Percentiles rank a stretch among this genome's conserved stretches.
phyloP scores from a whole-genome alignment of 1,140 invertebrate genomes.

The Drosophila nebulosa region DNA sequence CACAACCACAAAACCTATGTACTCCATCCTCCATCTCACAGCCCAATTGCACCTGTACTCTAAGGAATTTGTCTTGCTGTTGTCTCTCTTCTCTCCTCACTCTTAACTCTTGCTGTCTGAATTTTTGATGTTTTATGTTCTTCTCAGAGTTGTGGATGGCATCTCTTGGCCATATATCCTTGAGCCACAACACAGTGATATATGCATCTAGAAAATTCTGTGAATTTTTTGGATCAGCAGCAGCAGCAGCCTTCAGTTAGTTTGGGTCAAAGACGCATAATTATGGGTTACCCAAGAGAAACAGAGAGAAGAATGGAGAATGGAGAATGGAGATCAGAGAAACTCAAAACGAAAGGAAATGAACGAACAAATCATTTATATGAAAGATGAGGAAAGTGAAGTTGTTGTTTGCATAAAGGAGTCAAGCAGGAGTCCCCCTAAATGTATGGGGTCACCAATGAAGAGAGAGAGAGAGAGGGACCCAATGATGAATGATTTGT shows the following conservation, averaged over 20 bases:
- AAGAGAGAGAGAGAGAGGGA: background rate
- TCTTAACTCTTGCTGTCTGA: background rate
- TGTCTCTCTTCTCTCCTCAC: background rate
- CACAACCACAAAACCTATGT: background rate
- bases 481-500: slow-evolving; percentile 73
- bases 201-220: slow-evolving; percentile 52
- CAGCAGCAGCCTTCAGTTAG: slow-evolving; percentile 43
- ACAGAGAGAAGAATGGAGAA: background rate
- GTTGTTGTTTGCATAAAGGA: slow-evolving; percentile 42
- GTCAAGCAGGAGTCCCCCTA: slow-evolving; percentile 23
- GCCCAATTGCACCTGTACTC: background rate
- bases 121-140: background rate
- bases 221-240: slow-evolving; percentile 56
- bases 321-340: slow-evolving; percentile 2
- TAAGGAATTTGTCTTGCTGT: background rate
- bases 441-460: slow-evolving; percentile 25
- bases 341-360: background rate
- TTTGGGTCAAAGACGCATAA: slow-evolving; percentile 66
- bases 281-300: slow-evolving; percentile 56
- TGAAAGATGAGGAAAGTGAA: slow-evolving; percentile 59
- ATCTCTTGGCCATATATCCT: slow-evolving; percentile 27
- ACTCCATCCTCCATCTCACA: too few species aligned
- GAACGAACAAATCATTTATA: slow-evolving; percentile 62
- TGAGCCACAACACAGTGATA: slow-evolving; percentile 35
- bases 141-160: background rate